Percentiles rank a stretch among this genome's conserved stretches.
Evolutionary conservation across 92 coral and sea anemone species (phyloP).

Genomic region (Parazoanthus swiftii): DNA sequence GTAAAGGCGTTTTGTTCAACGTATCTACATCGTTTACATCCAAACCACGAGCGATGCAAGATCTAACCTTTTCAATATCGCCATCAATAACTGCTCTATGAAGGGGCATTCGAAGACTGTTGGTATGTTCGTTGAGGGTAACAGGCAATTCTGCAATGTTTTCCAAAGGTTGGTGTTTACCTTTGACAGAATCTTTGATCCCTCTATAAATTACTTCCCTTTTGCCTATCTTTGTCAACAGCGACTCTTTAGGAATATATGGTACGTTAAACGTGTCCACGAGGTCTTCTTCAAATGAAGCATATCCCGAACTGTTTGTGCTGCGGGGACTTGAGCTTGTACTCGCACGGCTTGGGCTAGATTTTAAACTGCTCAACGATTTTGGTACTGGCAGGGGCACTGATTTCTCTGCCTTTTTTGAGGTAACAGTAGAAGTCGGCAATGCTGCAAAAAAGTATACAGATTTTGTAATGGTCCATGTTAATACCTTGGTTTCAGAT

Average conservation of each 20-base stretch:
- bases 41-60: not conserved
- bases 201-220: not conserved
- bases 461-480: no score
- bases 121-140: no score
- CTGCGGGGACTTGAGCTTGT: not conserved
- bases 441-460: no score
- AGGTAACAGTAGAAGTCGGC: not conserved
- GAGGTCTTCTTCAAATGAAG: not conserved
- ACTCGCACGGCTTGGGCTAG: no score
- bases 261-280: not conserved
- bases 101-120: not conserved
- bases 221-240: not conserved
- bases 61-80: not conserved
- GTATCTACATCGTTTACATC: not conserved
- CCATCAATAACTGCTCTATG: not conserved
- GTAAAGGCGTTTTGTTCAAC: not conserved
- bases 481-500: no score
- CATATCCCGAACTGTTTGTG: not conserved
- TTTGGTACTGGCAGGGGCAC: not conserved
- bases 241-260: not conserved
- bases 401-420: not conserved
- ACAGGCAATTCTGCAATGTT: not conserved
- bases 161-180: not conserved
- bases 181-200: not conserved
- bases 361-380: not conserved